A percentile compares a stretch with the other conserved stretches of the same genome.
phyloP scores from a whole-genome alignment of 2,797 vertebrate genomes.

The Chloroceryle amazona region DNA sequence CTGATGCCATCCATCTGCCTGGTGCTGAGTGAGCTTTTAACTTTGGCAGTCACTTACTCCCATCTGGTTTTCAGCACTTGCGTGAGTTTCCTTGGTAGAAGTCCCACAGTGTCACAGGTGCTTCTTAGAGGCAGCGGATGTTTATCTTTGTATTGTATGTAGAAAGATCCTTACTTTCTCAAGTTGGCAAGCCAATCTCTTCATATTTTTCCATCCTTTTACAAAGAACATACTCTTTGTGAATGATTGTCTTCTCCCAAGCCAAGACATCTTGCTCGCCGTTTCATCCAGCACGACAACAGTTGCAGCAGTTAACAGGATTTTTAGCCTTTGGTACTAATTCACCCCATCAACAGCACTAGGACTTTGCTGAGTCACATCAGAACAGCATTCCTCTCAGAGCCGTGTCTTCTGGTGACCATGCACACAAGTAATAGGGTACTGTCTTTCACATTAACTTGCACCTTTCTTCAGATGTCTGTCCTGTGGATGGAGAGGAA shows the following conservation, averaged over 20 bases:
- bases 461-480: not conserved
- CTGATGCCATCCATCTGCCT: not conserved
- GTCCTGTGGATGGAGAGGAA: not conserved
- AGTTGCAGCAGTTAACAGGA: not conserved
- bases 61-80: not conserved
- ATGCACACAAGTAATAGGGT: too few species aligned
- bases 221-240: not conserved
- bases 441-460: not conserved
- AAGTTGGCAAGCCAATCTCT: not conserved
- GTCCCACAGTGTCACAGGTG: not conserved
- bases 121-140: not conserved
- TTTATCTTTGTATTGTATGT: not conserved
- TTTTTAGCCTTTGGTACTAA: not conserved
- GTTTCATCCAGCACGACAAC: not conserved
- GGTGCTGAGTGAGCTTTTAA: not conserved
- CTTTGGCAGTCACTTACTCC: not conserved
- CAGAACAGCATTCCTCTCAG: not conserved
- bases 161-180: not conserved
- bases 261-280: accelerated
- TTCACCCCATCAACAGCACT: not conserved
- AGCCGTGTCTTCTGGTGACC: not conserved
- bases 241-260: not conserved
- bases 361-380: not conserved
- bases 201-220: not conserved
- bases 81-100: not conserved